phyloP scores from a whole-genome alignment of 2,113 vertebrate species.

The Callipepla californica region DNA sequence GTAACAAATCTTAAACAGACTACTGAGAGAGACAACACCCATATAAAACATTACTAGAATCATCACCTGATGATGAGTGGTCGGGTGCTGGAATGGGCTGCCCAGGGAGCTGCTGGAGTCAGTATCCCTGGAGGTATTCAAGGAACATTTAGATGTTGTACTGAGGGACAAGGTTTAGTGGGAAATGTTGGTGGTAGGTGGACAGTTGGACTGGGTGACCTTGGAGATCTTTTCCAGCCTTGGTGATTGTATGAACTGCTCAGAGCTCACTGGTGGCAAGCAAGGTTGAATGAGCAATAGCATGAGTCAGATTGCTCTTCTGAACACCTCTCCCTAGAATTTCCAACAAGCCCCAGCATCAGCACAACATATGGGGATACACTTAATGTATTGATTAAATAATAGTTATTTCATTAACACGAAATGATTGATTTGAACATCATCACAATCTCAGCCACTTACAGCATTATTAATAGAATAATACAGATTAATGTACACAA shows the following conservation, averaged over 20 bases:
- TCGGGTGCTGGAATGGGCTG: no score
- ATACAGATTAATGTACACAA: rapidly evolving
- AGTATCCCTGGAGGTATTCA: no score
- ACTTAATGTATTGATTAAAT: not conserved
- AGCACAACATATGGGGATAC: not conserved
- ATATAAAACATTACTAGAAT: not conserved
- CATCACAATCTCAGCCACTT: not conserved
- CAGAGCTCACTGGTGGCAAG: not conserved
- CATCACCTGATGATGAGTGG: not conserved
- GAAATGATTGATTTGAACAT: not conserved
- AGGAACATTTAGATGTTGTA: no score
- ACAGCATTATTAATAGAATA: not conserved
- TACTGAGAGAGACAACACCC: not conserved
- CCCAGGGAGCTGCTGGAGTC: no score
- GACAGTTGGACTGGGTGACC: no score
- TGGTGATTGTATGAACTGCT: not conserved
- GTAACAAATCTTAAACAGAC: not conserved
- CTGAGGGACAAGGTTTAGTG: no score
- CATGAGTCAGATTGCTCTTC: not conserved
- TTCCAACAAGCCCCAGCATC: not conserved
- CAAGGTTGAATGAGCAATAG: not conserved
- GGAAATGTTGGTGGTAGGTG: no score
- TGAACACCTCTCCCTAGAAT: not conserved
- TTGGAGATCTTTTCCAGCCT: no score
- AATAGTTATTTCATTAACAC: not conserved